Evolutionary conservation across 2,797 vertebrate species (phyloP), one percentile per base, ranked within the genome.

Genomic region (Malurus splendens): DNA sequence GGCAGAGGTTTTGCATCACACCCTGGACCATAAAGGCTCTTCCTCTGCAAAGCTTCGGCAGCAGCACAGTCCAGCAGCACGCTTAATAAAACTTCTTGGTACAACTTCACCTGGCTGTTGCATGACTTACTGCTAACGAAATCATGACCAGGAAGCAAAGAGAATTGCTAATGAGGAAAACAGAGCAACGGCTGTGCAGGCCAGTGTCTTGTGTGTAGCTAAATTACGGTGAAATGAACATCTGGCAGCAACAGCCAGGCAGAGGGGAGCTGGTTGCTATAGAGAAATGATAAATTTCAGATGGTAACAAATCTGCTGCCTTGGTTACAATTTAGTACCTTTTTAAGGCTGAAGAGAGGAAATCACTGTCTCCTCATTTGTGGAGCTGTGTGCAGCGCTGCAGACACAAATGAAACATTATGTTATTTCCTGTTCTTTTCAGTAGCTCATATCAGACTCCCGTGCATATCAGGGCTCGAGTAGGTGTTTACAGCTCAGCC

Each of bases 141-240:
- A 82, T 64, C 71, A 65, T 16, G 65, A 71, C 68, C 67, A 72
- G 80, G 83, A 93, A 90, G 85, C 67, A 79, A 81, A 87, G 74
- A 83, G 74, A 93, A 79, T 57, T 89, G 64, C 64, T 95, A 89
- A 93, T 23, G 3, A 71, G 57, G 60, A 86, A 93, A 95, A 75
- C 90, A 93, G 89, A 92, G 71, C 60, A 70, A 87, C 76, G 87
- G 74, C 80, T 86, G 23, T 25, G 55, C 67, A 76, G 93, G 45
- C 32, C 82, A 24, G 50, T 81, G 50, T 87, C 82, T 87, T 83
- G 54, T 1, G 6, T 30, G 19, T 66, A 10, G 59, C 61, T 87
- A 82, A 91, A 95, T 92, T 92, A 60, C 71, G 67, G n/a, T 54
- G 82, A 84, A 89, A 93, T 71, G 36, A 94, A 93, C 93, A 95